Percentiles rank a stretch among this genome's conserved stretches.
phyloP scores from a whole-genome alignment of 2,113 vertebrate species.

The Ptyas mucosa region DNA sequence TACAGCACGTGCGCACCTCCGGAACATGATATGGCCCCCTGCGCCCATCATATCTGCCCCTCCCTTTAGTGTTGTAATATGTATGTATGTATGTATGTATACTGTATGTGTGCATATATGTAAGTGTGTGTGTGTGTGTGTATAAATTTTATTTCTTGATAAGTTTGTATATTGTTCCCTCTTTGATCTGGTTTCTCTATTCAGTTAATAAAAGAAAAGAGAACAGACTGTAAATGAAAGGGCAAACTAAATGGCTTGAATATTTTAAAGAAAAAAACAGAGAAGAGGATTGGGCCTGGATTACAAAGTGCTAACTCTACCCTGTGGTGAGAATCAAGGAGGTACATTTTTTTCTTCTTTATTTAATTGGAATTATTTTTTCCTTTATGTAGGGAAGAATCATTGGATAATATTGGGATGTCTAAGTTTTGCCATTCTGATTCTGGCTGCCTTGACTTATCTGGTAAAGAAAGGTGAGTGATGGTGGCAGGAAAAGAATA shows the following conservation, averaged over 20 bases:
- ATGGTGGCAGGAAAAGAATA: neutral
- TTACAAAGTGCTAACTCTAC: neutral
- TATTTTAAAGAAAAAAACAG: neutral
- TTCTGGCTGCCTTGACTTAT: neutral
- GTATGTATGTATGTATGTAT: too few species aligned
- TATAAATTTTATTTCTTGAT: too few species aligned
- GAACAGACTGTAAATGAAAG: neutral
- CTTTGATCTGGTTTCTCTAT: too few species aligned
- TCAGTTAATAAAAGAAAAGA: neutral
- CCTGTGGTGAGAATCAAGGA: neutral
- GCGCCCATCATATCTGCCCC: too few species aligned
- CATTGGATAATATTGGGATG: neutral
- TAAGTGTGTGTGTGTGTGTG: too few species aligned
- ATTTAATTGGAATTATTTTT: neutral
- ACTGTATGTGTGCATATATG: too few species aligned
- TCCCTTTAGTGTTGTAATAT: too few species aligned
- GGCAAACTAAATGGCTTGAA: neutral
- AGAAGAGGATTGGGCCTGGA: neutral
- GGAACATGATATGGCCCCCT: too few species aligned
- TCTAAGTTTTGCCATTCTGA: neutral
- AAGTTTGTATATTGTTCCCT: too few species aligned
- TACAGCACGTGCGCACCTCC: too few species aligned
- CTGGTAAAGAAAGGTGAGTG: neutral
- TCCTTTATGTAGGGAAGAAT: neutral
- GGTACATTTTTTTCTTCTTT: neutral